Evolutionary conservation across 2,888 invertebrate genomes (phyloP).

Genomic region (Chymomyza procnemis): DNA sequence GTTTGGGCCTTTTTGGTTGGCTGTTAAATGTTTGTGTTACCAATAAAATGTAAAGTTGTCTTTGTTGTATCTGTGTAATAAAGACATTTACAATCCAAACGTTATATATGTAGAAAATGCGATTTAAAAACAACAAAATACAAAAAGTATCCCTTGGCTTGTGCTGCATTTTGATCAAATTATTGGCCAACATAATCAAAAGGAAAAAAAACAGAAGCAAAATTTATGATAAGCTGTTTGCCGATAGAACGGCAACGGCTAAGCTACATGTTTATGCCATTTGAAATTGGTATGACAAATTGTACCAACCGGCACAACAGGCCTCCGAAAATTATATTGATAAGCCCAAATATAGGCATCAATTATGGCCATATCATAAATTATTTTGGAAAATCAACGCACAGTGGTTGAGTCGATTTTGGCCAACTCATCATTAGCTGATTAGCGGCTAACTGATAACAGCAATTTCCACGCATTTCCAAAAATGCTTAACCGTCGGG

Average conservation of each 20-base stretch:
- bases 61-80: conserved; percentile 42
- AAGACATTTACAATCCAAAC: conserved; percentile 53
- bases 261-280: conserved; percentile 18
- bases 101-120: conserved; percentile 49
- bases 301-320: not conserved
- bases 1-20: not conserved
- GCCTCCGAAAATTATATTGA: not conserved
- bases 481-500: not conserved
- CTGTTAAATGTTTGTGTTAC: conserved; percentile 38
- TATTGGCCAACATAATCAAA: conserved; percentile 7
- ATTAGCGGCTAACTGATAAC: conserved; percentile 13
- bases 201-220: conserved; percentile 6
- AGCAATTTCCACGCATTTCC: conserved; percentile 4
- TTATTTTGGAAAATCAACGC: conserved; percentile 8
- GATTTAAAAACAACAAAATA: conserved; percentile 44
- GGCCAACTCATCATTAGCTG: conserved; percentile 12
- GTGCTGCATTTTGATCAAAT: conserved; percentile 21
- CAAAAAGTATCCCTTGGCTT: conserved; percentile 25
- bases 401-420: not conserved
- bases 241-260: conserved; percentile 31
- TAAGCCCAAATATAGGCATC: conserved; percentile 1
- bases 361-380: not conserved
- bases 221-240: conserved; percentile 45
- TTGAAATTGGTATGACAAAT: not conserved
- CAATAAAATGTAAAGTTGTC: conserved; percentile 48